These are phyloP conservation scores for Chlorops oryzae DNA, from an alignment of 1,140 invertebrate species.

Conservation along the genomic window DNA sequence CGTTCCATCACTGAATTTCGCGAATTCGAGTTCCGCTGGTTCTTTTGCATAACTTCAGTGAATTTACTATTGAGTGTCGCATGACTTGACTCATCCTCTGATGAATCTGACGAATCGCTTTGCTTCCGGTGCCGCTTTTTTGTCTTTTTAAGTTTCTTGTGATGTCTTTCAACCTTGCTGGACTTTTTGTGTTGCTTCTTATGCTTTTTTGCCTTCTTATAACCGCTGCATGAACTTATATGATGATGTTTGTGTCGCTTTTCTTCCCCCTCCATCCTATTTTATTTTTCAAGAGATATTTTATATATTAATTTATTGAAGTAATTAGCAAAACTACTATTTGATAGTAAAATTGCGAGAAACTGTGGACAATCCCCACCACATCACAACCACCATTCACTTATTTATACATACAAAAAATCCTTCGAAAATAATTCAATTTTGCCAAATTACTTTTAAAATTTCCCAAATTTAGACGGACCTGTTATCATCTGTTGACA, in stretches of 20 bases:
- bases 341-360: too few relatives aligned
- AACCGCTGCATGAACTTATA: slow-evolving; percentile 33
- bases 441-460: too few relatives aligned
- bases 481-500: too few relatives aligned
- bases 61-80: slow-evolving; percentile 37
- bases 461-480: too few relatives aligned
- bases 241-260: slow-evolving; percentile 26
- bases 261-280: slow-evolving; percentile 19
- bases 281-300: too few relatives aligned
- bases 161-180: slow-evolving; percentile 29
- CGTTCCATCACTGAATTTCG: slow-evolving; percentile 26
- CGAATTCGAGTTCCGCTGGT: slow-evolving; percentile 18
- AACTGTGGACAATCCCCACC: too few relatives aligned
- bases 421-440: too few relatives aligned
- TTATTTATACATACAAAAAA: too few relatives aligned
- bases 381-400: too few relatives aligned
- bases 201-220: slow-evolving; percentile 53
- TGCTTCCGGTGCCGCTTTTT: slow-evolving; percentile 30
- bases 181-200: slow-evolving; percentile 50
- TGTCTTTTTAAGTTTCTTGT: slow-evolving; percentile 39
- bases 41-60: slow-evolving; percentile 40
- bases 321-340: too few relatives aligned
- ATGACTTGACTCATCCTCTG: slow-evolving; percentile 23
- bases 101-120: slow-evolving; percentile 29
- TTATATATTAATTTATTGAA: too few relatives aligned